Evolutionary conservation across 2,797 vertebrate species (phyloP), one percentile per base, ranked within the genome.

Genomic region (Pipistrellus kuhlii): DNA sequence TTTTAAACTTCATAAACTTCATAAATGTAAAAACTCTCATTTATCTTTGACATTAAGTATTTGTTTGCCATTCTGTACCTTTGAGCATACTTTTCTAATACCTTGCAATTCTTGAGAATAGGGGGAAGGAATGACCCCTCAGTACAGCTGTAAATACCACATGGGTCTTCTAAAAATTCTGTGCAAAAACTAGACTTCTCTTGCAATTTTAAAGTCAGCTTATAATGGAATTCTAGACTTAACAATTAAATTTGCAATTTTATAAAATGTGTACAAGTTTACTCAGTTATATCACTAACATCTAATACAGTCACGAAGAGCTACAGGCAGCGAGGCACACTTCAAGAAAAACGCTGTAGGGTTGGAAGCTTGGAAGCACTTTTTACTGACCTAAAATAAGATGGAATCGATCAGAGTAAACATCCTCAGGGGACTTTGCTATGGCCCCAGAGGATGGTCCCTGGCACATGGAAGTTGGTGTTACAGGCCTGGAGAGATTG

Each of bases 391-490:
- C 99, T 96, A 99, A 98, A 53, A 99, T 98, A 73, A 99, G 99
- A 96, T 99, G 98, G 91, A 99, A 98, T 75, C 99, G 98, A 66
- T 99, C 99, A 0, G 98, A 96, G 97, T 98, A 99, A 94, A 99
- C 77, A 96, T 99, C 99, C 94, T 99, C 99, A 3, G 99, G 99
- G 91, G 99, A 99, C 96, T 99, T 99, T 46, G 98, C 97, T 77
- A 94, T 91, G 80, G 98, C 97, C 93, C 96, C 97, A 38, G 98
- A 98, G 73, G 98, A 98, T 12, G 98, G 98, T 76, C 98, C 98
- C 92, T 98, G 98, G 73, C 99, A 99, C 99, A 99, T 99, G 81
- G 99, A 99, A 89, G 99, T 99, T 92, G 99, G 99, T 27, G 99
- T 99, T 85, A 99, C 99, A 71, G 99, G 99, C 81, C 99, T 98